These are phyloP conservation scores for Aplidium turbinatum DNA, from an alignment of 23 tunicate species.

Conservation along the genomic window DNA sequence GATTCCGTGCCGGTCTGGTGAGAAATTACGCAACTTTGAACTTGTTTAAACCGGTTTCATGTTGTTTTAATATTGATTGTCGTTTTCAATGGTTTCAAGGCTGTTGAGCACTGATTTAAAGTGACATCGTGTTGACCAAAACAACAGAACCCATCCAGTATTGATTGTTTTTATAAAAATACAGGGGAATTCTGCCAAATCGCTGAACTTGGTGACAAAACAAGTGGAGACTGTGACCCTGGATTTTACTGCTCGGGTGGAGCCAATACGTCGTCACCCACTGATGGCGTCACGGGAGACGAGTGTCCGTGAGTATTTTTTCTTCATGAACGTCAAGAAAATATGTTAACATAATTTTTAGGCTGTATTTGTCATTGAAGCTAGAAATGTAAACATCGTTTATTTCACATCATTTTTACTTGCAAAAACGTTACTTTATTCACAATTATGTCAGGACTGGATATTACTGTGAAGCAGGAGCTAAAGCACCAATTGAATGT, in stretches of 20 bases:
- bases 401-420: no score
- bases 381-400: no score
- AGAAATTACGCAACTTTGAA: neutral
- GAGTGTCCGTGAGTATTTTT: constrained; percentile 85
- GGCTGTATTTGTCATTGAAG: no score
- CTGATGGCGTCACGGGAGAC: constrained; percentile 84
- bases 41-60: no score
- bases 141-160: no score
- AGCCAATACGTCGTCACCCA: constrained; percentile 40
- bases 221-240: constrained; percentile 63
- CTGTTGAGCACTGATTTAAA: no score
- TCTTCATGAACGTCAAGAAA: neutral
- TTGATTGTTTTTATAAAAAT: no score
- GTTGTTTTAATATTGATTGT: no score
- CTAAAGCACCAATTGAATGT: constrained; percentile 37
- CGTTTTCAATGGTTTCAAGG: no score
- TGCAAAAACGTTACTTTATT: no score
- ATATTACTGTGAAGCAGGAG: constrained; percentile 68
- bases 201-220: constrained; percentile 46
- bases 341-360: no score
- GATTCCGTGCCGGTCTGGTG: constrained; percentile 59
- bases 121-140: no score
- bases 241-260: constrained; percentile 83
- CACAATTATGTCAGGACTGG: constrained; percentile 43
- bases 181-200: constrained; percentile 67